Base-by-base conservation (phyloP, 2,113 vertebrate genomes). In the Ciconia maguari region DNA sequence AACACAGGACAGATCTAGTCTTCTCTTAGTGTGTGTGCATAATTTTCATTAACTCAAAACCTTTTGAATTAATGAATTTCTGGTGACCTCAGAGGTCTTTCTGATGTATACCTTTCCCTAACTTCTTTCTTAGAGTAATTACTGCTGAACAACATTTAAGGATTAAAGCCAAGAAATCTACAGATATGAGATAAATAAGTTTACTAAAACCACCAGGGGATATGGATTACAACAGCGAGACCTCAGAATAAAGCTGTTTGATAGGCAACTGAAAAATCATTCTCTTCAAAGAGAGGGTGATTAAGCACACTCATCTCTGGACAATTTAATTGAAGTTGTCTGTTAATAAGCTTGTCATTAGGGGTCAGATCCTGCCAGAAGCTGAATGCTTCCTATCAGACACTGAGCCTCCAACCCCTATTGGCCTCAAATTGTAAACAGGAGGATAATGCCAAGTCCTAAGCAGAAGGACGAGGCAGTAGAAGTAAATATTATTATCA, bases 291-390 rank as follows among this genome's bases (percentile, higher is more conserved):
- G 75, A 70, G 80, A 32, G 46, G 49, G 27, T 64, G 72, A 83
- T 85, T 34, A 85, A 72, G 41, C 19, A 4, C 76, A 36, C 30
- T 94, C 64, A 41, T n/a, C 58, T 83, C 71, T 70, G 66, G 54
- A 89, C 71, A 72, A 36, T 70, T 69, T 64, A 13, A 48, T 36
- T 77, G 49, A 78, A 71, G 68, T 27, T 83, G 55, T 55, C 87
- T 85, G 81, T 80, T 87, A 88, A 93, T 91, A 65, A 70, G 54
- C 84, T 90, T 92, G 89, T 94, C 60, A 30, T 80, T 68, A 83
- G 34, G 66, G 55, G 51, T 89, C 79, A 87, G n/a, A 70, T 93
- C 66, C 55, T 88, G 72, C 29, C 51, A 78, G 83, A 57, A 77
- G 18, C 25, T 8, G 27, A 72, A 57, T 14, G 54, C 60, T 83